Evolutionary conservation across 2,888 invertebrate genomes (phyloP).

Genomic region (Crematogaster levior): DNA sequence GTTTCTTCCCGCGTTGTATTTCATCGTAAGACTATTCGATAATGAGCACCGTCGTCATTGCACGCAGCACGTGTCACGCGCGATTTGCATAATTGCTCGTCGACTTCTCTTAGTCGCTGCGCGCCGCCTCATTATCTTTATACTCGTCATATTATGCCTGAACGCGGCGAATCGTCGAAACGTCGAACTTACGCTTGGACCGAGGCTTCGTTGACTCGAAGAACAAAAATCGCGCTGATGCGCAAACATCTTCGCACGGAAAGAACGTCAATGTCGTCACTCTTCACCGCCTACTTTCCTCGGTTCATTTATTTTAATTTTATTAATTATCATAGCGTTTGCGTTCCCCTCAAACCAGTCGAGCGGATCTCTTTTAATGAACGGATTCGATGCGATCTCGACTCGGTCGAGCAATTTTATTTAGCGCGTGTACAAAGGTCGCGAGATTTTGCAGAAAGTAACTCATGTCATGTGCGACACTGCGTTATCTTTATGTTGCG

Average conservation of each 20-base stretch:
- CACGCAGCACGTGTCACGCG: slow-evolving; percentile 67
- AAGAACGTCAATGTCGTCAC: neutral
- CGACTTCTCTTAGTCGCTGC: slow-evolving; percentile 54
- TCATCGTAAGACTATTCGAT: slow-evolving; percentile 21
- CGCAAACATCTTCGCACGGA: slow-evolving; percentile 58
- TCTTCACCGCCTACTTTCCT: slow-evolving; percentile 22
- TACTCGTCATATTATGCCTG: slow-evolving; percentile 63
- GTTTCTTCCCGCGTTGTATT: neutral
- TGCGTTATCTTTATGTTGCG: slow-evolving; percentile 20
- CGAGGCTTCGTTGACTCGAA: slow-evolving; percentile 61
- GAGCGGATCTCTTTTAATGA: slow-evolving; percentile 2
- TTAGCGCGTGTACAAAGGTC: neutral
- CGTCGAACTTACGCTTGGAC: slow-evolving; percentile 51
- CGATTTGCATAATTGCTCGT: slow-evolving; percentile 73
- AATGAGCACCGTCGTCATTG: slow-evolving; percentile 32
- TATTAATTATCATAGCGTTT: slow-evolving; percentile 36
- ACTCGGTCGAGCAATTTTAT: neutral
- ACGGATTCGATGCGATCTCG: slow-evolving; percentile 7
- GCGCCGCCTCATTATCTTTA: slow-evolving; percentile 69
- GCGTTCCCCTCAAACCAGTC: neutral
- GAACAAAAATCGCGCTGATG: slow-evolving; percentile 69
- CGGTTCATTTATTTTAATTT: slow-evolving; percentile 40
- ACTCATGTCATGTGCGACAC: neutral
- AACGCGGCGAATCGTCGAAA: slow-evolving; percentile 67
- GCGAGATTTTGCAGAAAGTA: slow-evolving; percentile 8